phyloP scores from a whole-genome alignment of 2,888 invertebrate genomes.

The Ischnura elegans region DNA sequence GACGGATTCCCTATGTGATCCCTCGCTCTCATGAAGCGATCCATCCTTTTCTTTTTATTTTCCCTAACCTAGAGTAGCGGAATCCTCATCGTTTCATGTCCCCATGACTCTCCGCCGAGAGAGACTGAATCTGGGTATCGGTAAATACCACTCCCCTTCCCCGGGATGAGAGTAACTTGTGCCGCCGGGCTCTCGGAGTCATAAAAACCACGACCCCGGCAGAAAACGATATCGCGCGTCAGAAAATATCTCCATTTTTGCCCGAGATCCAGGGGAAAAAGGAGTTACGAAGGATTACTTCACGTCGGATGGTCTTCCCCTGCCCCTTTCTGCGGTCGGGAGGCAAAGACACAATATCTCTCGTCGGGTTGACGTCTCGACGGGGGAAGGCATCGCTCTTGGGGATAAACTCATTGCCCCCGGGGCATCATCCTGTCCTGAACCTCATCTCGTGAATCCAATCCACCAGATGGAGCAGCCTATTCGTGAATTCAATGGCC shows the following conservation, averaged over 20 bases:
- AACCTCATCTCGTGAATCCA: background rate
- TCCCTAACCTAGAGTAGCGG: background rate
- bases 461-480: too few species aligned
- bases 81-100: background rate
- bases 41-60: too few species aligned
- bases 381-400: background rate
- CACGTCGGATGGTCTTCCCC: background rate
- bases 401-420: background rate
- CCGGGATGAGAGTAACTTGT: too few species aligned
- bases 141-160: background rate
- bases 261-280: background rate
- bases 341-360: constrained; percentile 7
- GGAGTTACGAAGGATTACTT: background rate
- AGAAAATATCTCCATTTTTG: background rate
- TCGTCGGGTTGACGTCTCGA: background rate
- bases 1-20: too few species aligned
- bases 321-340: background rate
- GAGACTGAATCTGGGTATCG: background rate
- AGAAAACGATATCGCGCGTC: background rate
- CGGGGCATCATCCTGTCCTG: background rate
- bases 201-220: background rate
- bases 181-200: background rate
- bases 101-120: background rate
- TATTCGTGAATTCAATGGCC: too few species aligned
- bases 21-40: too few species aligned